A percentile compares a stretch with the other conserved stretches of the same genome.
These are phyloP conservation scores for Aphrophora alni DNA, from an alignment of 2,888 invertebrate species.

Conservation along the genomic window DNA sequence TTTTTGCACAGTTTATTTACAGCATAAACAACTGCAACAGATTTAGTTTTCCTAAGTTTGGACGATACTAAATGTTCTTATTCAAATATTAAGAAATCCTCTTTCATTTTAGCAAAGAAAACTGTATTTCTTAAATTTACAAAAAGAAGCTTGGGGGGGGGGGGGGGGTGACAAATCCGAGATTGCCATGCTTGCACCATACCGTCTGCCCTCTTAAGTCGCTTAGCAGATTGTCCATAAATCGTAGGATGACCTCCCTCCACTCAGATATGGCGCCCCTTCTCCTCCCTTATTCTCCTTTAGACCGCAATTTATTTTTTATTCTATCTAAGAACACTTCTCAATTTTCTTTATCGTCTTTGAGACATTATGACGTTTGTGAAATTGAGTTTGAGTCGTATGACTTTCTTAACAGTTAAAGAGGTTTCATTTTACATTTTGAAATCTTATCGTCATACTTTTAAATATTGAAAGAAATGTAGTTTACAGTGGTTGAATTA, in stretches of 20 bases:
- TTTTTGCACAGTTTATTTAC: too few species aligned
- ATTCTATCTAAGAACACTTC: not conserved
- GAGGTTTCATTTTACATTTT: too few species aligned
- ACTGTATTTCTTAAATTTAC: not conserved
- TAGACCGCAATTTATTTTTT: not conserved
- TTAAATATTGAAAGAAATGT: too few species aligned
- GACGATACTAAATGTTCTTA: too few species aligned
- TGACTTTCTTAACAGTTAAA: not conserved
- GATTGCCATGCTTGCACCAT: not conserved
- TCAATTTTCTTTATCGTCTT: not conserved
- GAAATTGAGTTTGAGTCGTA: not conserved
- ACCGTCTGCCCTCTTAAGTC: slow-evolving; percentile 23
- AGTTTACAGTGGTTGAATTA: too few species aligned
- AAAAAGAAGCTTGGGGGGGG: not conserved
- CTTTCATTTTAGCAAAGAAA: too few species aligned
- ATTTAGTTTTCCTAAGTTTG: too few species aligned
- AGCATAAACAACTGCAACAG: too few species aligned
- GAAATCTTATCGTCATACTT: too few species aligned
- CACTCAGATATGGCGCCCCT: not conserved
- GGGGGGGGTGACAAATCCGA: not conserved
- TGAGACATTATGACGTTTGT: not conserved
- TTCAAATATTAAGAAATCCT: too few species aligned
- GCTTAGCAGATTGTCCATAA: slow-evolving; percentile 34
- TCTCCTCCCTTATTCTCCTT: not conserved
- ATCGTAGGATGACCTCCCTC: slow-evolving; percentile 30